phyloP scores from a whole-genome alignment of 2,113 vertebrate genomes.

The Tor tambroides region DNA sequence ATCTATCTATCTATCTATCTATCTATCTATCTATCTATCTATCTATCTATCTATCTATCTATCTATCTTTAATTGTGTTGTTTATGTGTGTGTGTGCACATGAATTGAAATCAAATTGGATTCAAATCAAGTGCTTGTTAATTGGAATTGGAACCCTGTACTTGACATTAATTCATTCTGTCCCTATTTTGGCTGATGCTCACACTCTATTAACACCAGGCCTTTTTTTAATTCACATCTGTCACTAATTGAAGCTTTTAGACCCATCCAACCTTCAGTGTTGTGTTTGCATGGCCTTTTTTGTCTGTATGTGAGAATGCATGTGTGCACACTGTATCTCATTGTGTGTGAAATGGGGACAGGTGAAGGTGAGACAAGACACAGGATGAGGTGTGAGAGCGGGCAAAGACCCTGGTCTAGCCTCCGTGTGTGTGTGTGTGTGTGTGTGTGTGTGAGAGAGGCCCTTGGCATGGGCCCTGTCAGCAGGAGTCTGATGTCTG shows the following conservation, averaged over 20 bases:
- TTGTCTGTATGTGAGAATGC: slow-evolving; percentile 21
- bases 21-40: too few relatives aligned
- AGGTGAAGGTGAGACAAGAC: slow-evolving; percentile 50
- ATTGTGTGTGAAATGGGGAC: slow-evolving; percentile 44
- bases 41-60: too few relatives aligned
- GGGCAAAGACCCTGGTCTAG: slow-evolving; percentile 20
- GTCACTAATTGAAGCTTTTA: slow-evolving; percentile 46
- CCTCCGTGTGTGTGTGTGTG: slow-evolving; percentile 51
- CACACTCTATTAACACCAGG: slow-evolving; percentile 9
- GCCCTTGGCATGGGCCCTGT: slow-evolving; percentile 54
- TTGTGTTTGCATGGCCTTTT: slow-evolving; percentile 30
- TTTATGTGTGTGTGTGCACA: too few relatives aligned
- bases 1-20: too few relatives aligned
- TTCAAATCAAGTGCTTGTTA: not conserved
- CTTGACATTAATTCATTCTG: not conserved
- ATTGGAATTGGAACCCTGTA: not conserved
- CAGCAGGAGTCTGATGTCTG: slow-evolving; percentile 77
- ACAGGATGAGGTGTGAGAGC: slow-evolving; percentile 42
- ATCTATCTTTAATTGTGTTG: too few relatives aligned
- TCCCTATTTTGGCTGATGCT: not conserved
- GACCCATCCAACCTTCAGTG: not conserved
- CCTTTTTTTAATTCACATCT: slow-evolving; percentile 16
- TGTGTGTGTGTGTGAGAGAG: slow-evolving; percentile 17
- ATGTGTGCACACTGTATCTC: slow-evolving; percentile 17
- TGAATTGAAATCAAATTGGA: too few relatives aligned